Evolutionary conservation across 2,888 invertebrate genomes (phyloP), one percentile per base, ranked within the genome.

Genomic region (Ischnura elegans): DNA sequence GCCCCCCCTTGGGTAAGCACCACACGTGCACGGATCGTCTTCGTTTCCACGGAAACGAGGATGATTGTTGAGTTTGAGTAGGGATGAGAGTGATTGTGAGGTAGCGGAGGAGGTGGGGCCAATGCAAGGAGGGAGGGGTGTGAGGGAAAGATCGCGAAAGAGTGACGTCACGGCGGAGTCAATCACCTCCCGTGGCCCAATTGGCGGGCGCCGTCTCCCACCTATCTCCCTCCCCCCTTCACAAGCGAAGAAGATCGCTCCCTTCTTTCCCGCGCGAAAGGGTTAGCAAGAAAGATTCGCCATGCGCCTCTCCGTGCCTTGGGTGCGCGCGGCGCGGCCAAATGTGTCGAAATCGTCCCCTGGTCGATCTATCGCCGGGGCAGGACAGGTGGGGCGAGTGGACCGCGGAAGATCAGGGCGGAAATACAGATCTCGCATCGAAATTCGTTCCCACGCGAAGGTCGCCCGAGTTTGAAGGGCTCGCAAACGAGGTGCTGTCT

Each of bases 171-270:
- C 90, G 90, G 0, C 55, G 90, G 90, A 90, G 90, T 90, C 90
- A 90, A 90, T 90, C 90, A 90, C 90, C 90, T 90, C 61, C 10
- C 66, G n/a, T 90, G 90, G 90, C 90, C 90, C 90, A 90, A 90
- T 90, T 90, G 90, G 55, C 66, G 61, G 61, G 42, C 43, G 43
- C 43, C 25, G 42, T n/a, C n/a, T 55, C 13, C 36, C 46, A 19
- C 55, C 87, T 16, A 29, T 19, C 13, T 13, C 25, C 61, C 43
- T 21, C 6, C 16, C 6, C n/a, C 36, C 25, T 45, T 1, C 61
- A 4, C 45, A 19, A 19, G 51, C 51, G 51, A 8, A 51, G 51
- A 51, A 36, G 43, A 85, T 19, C 45, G 42, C 25, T 55, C 51
- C 29, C 25, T 55, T 42, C 29, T 47, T 46, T 29, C n/a, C 29